Conservation (phyloP, 2,113 vertebrate species). For the Acanthochromis polyacanthus region DNA sequence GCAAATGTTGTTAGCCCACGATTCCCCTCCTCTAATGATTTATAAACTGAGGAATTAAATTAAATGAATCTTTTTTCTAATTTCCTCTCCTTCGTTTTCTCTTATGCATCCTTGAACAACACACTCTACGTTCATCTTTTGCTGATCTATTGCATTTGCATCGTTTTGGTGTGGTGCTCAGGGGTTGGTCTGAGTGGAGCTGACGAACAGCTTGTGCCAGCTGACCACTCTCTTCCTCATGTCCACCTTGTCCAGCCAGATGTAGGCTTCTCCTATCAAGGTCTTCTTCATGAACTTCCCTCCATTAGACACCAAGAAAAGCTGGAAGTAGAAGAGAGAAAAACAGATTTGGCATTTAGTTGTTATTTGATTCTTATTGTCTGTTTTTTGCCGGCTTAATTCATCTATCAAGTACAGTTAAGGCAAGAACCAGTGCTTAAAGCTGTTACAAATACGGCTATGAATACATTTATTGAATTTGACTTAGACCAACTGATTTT, state of each 20-base stretch:
- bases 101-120: conserved; percentile 8
- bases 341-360: background rate
- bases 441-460: too few species aligned
- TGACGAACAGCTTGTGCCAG: conserved; percentile 98
- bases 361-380: background rate
- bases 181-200: conserved; percentile 89
- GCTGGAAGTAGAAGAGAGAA: conserved; percentile 78
- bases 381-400: background rate
- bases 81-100: background rate
- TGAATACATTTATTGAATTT: too few species aligned
- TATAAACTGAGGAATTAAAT: conserved; percentile 39
- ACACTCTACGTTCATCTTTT: conserved; percentile 37
- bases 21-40: conserved; percentile 11
- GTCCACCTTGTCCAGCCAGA: conserved; percentile 99
- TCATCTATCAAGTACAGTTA: too few species aligned
- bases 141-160: background rate
- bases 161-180: conserved; percentile 52
- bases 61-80: conserved; percentile 6
- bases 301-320: conserved; percentile 97
- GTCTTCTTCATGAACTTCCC: conserved; percentile 99
- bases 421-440: too few species aligned
- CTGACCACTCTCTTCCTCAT: conserved; percentile 98
- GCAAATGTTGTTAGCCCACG: conserved; percentile 30
- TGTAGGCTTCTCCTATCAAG: conserved; percentile 97
- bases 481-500: too few species aligned